A percentile compares a stretch with the other conserved stretches of the same genome.
These are phyloP conservation scores for Brenthis daphne DNA, from an alignment of 2,888 invertebrate species.

Conservation along the genomic window DNA sequence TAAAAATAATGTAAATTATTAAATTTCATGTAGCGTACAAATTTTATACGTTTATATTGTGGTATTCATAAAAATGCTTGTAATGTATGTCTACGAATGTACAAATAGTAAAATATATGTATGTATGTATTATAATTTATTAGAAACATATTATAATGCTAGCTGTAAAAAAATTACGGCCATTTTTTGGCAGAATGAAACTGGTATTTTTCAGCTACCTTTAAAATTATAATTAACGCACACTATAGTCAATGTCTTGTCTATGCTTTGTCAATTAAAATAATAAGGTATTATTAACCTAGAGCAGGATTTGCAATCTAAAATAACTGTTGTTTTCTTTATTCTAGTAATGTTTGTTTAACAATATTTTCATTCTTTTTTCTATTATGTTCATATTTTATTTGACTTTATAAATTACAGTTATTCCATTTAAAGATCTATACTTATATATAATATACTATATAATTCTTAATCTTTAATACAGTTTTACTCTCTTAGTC, in stretches of 20 bases:
- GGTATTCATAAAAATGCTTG: conserved; percentile 24
- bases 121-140: neutral
- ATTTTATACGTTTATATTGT: conserved; percentile 46
- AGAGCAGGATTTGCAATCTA: neutral
- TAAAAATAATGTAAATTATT: conserved; percentile 15
- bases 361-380: neutral
- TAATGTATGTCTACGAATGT: conserved; percentile 4
- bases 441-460: too few relatives aligned
- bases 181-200: neutral
- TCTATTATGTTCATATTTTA: too few relatives aligned
- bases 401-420: too few relatives aligned
- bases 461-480: too few relatives aligned
- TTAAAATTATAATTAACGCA: conserved; percentile 12
- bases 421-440: too few relatives aligned
- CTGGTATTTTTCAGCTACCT: neutral
- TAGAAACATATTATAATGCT: neutral
- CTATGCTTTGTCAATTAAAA: conserved; percentile 10
- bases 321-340: neutral
- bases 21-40: conserved; percentile 31
- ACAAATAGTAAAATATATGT: conserved; percentile 8
- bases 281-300: conserved; percentile 3
- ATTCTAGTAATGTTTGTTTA: neutral
- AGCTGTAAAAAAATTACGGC: neutral
- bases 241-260: conserved; percentile 19
- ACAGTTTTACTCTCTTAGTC: too few relatives aligned